Conservation (phyloP, 2,113 vertebrate genomes). For the Ceyx cyanopectus region DNA sequence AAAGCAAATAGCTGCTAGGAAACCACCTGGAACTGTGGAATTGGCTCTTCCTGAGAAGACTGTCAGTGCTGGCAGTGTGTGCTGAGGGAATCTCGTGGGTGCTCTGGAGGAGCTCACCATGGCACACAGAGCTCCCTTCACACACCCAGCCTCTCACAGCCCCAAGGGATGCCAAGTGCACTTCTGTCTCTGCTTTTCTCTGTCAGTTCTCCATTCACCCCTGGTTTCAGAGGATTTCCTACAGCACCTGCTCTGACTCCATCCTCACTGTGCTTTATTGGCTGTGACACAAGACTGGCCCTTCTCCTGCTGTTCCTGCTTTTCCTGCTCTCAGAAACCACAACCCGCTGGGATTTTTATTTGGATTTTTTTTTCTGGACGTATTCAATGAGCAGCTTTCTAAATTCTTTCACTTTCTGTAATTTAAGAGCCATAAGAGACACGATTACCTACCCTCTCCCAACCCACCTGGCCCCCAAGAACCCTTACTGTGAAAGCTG, state of each 20-base stretch:
- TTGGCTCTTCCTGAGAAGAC: slow-evolving; percentile 7
- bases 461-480: neutral
- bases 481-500: neutral
- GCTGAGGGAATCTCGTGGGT: neutral
- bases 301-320: neutral
- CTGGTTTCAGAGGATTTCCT: slow-evolving; percentile 28
- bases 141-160: neutral
- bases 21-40: neutral
- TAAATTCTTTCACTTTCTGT: neutral
- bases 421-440: slow-evolving; percentile 3
- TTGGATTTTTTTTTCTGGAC: neutral
- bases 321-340: slow-evolving; percentile 35
- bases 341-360: neutral
- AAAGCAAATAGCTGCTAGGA: neutral
- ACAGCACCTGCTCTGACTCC: slow-evolving; percentile 28
- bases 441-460: neutral
- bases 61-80: neutral
- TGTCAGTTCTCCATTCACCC: neutral
- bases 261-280: slow-evolving; percentile 43
- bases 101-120: neutral
- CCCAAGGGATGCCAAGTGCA: neutral
- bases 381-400: slow-evolving; percentile 10
- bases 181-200: slow-evolving; percentile 13
- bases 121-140: neutral
- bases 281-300: slow-evolving; percentile 32